phyloP scores from a whole-genome alignment of 2,797 vertebrate species.

The Poecilia velifera region DNA sequence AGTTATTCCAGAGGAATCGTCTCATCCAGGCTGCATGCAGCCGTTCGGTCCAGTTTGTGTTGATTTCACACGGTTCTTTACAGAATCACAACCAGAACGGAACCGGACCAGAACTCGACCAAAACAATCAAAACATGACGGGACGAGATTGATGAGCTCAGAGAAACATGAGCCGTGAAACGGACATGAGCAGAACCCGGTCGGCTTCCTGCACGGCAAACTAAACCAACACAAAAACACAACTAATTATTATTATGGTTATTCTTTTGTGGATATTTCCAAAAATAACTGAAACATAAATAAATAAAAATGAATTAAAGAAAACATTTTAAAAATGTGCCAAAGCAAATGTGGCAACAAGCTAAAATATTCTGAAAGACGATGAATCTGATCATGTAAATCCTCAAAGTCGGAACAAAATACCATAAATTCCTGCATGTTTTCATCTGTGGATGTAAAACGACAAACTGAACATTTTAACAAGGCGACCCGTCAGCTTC shows the following conservation, averaged over 20 bases:
- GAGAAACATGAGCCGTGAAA: background rate
- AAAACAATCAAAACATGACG: background rate
- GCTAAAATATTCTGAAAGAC: background rate
- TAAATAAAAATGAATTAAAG: background rate
- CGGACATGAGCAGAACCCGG: background rate
- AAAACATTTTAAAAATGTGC: background rate
- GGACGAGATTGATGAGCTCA: background rate
- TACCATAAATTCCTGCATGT: background rate
- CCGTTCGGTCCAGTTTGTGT: too few relatives aligned
- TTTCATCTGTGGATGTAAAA: background rate
- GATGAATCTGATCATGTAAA: background rate
- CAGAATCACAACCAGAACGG: background rate
- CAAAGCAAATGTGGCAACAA: background rate
- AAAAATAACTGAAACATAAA: background rate
- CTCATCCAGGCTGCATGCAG: background rate
- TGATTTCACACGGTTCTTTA: background rate
- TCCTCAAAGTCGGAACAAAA: background rate
- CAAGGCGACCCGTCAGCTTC: background rate
- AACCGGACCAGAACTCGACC: background rate
- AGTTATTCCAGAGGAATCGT: background rate
- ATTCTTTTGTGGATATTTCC: background rate
- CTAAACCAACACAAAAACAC: background rate
- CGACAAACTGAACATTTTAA: background rate
- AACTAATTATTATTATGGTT: background rate
- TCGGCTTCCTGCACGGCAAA: background rate